Percentiles rank a stretch among this genome's conserved stretches.
These are phyloP conservation scores for Chymomyza costata DNA, from an alignment of 1,140 invertebrate species.

Conservation along the genomic window DNA sequence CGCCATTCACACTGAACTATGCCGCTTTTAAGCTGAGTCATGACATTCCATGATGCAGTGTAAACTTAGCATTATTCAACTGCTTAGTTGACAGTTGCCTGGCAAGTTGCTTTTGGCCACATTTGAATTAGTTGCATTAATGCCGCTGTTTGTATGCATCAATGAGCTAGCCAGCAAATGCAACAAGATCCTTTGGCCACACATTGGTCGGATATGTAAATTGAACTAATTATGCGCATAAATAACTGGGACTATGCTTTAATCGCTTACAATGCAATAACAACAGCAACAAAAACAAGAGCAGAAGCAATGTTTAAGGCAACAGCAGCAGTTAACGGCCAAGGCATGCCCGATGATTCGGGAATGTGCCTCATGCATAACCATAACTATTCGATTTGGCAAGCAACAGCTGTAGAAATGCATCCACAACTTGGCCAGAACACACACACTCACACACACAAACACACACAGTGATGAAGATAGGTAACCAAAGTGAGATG, in stretches of 20 bases:
- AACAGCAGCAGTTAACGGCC: constrained; percentile 10
- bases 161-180: constrained; percentile 50
- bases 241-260: constrained; percentile 41
- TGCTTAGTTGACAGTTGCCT: too few relatives aligned
- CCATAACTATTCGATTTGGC: constrained; percentile 61
- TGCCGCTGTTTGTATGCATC: constrained; percentile 47
- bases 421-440: constrained; percentile 42
- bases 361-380: constrained; percentile 61
- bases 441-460: too few relatives aligned
- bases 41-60: too few relatives aligned
- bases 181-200: constrained; percentile 19
- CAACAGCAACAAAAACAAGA: constrained; percentile 21
- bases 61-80: too few relatives aligned
- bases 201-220: constrained; percentile 59
- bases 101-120: too few relatives aligned
- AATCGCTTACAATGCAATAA: constrained; percentile 51
- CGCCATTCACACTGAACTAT: too few relatives aligned
- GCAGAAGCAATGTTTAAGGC: too few relatives aligned
- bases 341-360: not conserved
- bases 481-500: too few relatives aligned
- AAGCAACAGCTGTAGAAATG: constrained; percentile 60
- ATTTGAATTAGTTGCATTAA: constrained; percentile 25
- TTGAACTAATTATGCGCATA: constrained; percentile 64
- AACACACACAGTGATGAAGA: too few relatives aligned
- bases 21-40: too few relatives aligned